Percentiles rank a stretch among this genome's conserved stretches.
Conservation (phyloP, 1,140 invertebrate genomes). For the Lutraria rhynchaena region DNA sequence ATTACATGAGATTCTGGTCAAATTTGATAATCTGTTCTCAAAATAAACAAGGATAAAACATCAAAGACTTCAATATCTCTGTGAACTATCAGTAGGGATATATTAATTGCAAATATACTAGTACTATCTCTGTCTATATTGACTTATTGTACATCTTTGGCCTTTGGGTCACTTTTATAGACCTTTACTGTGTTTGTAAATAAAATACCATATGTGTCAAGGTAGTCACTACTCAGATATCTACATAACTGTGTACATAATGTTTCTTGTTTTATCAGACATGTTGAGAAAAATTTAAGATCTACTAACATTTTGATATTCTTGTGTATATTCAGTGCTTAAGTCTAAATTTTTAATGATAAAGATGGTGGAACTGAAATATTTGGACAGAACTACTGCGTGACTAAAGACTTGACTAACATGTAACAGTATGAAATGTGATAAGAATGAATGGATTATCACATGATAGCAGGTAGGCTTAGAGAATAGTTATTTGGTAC, state of each 20-base stretch:
- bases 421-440: too few relatives aligned
- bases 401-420: too few relatives aligned
- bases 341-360: too few relatives aligned
- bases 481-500: too few relatives aligned
- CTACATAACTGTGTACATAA: neutral
- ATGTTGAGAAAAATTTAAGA: neutral
- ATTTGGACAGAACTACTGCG: too few relatives aligned
- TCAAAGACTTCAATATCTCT: neutral
- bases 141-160: constrained; percentile 22
- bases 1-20: too few relatives aligned
- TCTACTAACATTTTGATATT: too few relatives aligned
- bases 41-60: neutral
- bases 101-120: constrained; percentile 18
- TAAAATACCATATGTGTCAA: constrained; percentile 23
- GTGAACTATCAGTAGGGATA: neutral
- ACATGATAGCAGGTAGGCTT: too few relatives aligned
- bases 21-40: constrained; percentile 11
- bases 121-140: constrained; percentile 7
- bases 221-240: neutral
- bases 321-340: neutral
- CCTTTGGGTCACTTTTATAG: constrained; percentile 35
- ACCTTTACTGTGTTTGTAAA: constrained; percentile 29
- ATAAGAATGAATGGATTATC: too few relatives aligned
- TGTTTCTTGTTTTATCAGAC: constrained; percentile 6
- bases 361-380: too few relatives aligned